A percentile compares a stretch with the other conserved stretches of the same genome.
Evolutionary conservation across 92 coral and sea anemone species (phyloP).

Genomic region (Chrysogorgia sp.): DNA sequence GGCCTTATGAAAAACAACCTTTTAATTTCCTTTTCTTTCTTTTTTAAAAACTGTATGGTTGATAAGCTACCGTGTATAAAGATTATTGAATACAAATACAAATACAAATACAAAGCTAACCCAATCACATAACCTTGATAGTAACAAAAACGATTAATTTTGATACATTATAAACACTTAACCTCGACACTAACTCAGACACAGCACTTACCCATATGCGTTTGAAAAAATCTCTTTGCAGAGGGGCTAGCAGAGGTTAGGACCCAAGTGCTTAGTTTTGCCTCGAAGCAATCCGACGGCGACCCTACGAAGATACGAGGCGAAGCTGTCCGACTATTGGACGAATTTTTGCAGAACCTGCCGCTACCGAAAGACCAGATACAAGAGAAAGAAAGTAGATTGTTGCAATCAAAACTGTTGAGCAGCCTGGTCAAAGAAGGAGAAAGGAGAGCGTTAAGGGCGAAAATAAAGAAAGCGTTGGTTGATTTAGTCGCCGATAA

Average conservation of each 20-base stretch:
- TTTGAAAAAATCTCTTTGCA: conserved; percentile 18
- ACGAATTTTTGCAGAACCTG: conserved; percentile 79
- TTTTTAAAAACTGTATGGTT: too few relatives aligned
- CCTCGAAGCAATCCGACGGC: conserved; percentile 76
- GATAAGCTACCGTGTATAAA: too few relatives aligned
- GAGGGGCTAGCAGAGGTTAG: conserved; percentile 78
- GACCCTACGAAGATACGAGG: conserved; percentile 69
- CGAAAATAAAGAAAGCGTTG: conserved; percentile 79
- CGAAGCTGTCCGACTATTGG: conserved; percentile 77
- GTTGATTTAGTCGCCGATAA: conserved; percentile 90
- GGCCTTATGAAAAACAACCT: too few relatives aligned
- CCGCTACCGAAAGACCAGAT: conserved; percentile 78
- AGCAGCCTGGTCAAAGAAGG: conserved; percentile 69
- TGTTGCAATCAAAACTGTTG: conserved; percentile 76
- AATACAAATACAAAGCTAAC: too few relatives aligned
- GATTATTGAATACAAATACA: too few relatives aligned
- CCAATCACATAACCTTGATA: too few relatives aligned
- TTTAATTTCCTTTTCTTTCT: too few relatives aligned
- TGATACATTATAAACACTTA: not conserved
- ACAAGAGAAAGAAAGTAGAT: conserved; percentile 64
- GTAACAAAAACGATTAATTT: not conserved
- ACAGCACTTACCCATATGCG: not conserved
- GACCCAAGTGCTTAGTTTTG: conserved; percentile 71
- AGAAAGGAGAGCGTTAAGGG: conserved; percentile 68
- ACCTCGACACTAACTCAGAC: not conserved